A percentile compares a stretch with the other conserved stretches of the same genome.
These are phyloP conservation scores for Branchellion lobata DNA, from an alignment of 2,888 invertebrate species.

Conservation along the genomic window DNA sequence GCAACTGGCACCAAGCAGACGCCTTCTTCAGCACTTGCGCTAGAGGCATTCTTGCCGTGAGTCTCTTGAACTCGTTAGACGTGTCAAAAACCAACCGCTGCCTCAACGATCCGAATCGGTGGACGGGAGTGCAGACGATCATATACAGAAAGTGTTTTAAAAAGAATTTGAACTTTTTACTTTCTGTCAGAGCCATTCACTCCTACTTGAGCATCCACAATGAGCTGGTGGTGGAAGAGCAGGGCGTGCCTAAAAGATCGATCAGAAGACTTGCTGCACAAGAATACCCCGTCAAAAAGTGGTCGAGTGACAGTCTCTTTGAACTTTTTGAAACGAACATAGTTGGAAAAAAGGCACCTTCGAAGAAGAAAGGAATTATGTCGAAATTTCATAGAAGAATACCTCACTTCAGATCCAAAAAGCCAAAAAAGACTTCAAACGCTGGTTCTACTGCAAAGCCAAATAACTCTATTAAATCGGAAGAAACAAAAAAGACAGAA, in stretches of 20 bases:
- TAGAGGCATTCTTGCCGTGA: not conserved
- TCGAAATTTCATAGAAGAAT: too few species aligned
- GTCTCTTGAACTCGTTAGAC: not conserved
- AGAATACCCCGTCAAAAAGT: too few species aligned
- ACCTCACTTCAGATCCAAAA: too few species aligned
- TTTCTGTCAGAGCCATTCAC: not conserved
- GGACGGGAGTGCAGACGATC: not conserved
- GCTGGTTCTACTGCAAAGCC: not conserved
- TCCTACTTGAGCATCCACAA: not conserved
- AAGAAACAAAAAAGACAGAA: not conserved
- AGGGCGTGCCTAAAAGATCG: too few species aligned
- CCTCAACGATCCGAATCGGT: not conserved
- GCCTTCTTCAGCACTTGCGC: not conserved
- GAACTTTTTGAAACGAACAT: too few species aligned
- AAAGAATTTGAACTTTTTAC: slow-evolving; percentile 1
- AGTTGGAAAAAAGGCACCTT: too few species aligned
- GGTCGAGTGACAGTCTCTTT: too few species aligned
- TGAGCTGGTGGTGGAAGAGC: not conserved
- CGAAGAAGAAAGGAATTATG: not conserved
- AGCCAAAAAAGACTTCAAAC: not conserved
- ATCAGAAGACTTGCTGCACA: too few species aligned
- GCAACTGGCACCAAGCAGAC: not conserved
- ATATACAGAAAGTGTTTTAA: not conserved
- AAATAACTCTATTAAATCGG: not conserved
- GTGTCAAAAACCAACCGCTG: not conserved